Evolutionary conservation across 2,797 vertebrate genomes (phyloP).

Genomic region (Megalops cyprinoides): DNA sequence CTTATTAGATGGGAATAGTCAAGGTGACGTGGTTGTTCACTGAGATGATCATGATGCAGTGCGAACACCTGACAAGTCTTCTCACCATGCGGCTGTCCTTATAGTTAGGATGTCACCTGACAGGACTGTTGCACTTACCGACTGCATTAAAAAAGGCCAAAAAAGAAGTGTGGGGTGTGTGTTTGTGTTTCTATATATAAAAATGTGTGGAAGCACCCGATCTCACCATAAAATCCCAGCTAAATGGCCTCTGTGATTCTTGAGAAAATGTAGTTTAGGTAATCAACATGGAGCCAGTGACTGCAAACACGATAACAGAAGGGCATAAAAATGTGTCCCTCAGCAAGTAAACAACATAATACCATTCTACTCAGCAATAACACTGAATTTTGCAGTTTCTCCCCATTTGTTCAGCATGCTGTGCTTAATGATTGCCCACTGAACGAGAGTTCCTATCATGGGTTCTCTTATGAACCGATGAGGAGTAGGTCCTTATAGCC

Average conservation of each 20-base stretch:
- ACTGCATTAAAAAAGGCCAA: too few species aligned
- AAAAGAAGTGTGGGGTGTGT: not conserved
- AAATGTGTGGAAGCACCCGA: too few species aligned
- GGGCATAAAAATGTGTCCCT: not conserved
- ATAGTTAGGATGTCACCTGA: not conserved
- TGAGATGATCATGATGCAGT: not conserved
- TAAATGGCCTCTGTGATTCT: not conserved
- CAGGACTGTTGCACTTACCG: not conserved
- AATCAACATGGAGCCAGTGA: slow-evolving; percentile 6
- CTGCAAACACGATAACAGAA: not conserved
- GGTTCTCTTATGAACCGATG: not conserved
- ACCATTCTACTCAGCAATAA: not conserved
- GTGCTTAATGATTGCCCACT: not conserved
- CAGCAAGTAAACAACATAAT: not conserved
- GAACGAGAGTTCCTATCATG: not conserved
- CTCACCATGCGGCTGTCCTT: not conserved
- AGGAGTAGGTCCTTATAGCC: not conserved
- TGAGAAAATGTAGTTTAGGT: not conserved
- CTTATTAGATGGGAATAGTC: not conserved
- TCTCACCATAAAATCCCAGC: not conserved
- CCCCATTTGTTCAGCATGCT: not conserved
- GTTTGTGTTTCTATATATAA: not conserved
- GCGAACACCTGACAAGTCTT: not conserved
- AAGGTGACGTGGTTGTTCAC: not conserved
- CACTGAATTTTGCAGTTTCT: not conserved